Percentiles rank a stretch among this genome's conserved stretches.
These are phyloP conservation scores for Oriolus oriolus DNA, from an alignment of 2,113 vertebrate species.

Conservation along the genomic window DNA sequence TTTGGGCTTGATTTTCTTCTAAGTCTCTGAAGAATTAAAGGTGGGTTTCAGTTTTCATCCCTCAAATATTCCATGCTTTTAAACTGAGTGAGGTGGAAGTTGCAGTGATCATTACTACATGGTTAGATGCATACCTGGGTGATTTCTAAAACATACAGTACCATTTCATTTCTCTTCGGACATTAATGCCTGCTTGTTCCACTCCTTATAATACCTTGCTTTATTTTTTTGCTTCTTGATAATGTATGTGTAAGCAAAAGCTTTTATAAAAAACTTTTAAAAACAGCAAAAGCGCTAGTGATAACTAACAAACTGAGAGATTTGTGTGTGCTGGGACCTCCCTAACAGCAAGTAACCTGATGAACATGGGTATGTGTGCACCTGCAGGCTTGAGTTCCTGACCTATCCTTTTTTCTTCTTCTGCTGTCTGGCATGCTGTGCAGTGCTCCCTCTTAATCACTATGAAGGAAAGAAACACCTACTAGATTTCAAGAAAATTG, in stretches of 20 bases:
- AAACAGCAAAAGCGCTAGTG: background rate
- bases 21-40: background rate
- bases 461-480: conserved; percentile 75
- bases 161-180: background rate
- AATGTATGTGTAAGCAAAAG: background rate
- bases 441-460: conserved; percentile 65
- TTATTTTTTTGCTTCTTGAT: background rate
- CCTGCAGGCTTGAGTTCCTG: conserved; percentile 32
- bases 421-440: conserved; percentile 55
- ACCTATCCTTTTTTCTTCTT: conserved; percentile 59
- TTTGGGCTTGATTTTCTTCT: background rate
- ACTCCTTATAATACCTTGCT: background rate
- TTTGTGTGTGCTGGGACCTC: background rate
- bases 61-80: background rate
- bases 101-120: background rate
- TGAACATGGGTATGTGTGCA: background rate
- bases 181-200: background rate
- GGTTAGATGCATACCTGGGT: background rate
- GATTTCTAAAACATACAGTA: background rate
- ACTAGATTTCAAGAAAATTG: conserved; percentile 69
- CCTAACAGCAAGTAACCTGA: background rate
- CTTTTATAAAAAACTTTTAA: background rate
- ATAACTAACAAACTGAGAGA: background rate
- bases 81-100: background rate
- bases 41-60: background rate